A percentile compares a stretch with the other conserved stretches of the same genome.
Conservation (phyloP, 2,113 vertebrate species). For the Etheostoma cragini region DNA sequence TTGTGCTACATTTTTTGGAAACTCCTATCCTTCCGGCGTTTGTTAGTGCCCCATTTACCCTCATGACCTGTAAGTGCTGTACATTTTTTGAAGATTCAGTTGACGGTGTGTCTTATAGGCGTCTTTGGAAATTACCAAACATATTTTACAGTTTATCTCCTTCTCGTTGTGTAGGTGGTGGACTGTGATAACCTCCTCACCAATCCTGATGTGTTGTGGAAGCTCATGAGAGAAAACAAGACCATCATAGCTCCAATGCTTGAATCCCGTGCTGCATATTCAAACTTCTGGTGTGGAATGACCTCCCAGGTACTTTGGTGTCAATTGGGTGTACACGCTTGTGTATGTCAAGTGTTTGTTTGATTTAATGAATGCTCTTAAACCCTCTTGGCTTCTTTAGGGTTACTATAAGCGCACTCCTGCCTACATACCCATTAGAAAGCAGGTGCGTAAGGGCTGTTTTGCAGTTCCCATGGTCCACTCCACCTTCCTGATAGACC, state of each 20-base stretch:
- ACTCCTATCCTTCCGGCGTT: not conserved
- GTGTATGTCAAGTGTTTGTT: not conserved
- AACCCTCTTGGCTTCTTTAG: conserved; percentile 67
- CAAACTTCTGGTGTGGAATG: conserved; percentile 98
- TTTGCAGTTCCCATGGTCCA: conserved; percentile 97
- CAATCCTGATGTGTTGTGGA: conserved; percentile 86
- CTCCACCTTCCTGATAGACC: conserved; percentile 92
- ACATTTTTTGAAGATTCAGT: not conserved
- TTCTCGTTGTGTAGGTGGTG: conserved; percentile 79
- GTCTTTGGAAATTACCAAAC: not conserved
- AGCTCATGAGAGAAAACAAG: conserved; percentile 91
- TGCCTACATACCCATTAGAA: conserved; percentile 92
- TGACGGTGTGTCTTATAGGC: no score
- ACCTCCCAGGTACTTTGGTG: conserved; percentile 86
- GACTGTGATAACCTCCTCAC: conserved; percentile 92
- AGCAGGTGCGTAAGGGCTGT: conserved; percentile 88
- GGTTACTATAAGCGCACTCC: conserved; percentile 94
- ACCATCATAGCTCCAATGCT: conserved; percentile 93
- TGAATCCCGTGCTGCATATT: conserved; percentile 93
- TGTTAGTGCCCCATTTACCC: not conserved
- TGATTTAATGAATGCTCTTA: conserved; percentile 1
- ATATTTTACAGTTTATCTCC: not conserved
- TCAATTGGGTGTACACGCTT: not conserved
- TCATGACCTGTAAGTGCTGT: not conserved
- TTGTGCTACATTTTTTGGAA: conserved; percentile 16